A percentile compares a stretch with the other conserved stretches of the same genome.
These are phyloP conservation scores for Bovichtus diacanthus DNA, from an alignment of 2,797 vertebrate genomes.

Conservation along the genomic window DNA sequence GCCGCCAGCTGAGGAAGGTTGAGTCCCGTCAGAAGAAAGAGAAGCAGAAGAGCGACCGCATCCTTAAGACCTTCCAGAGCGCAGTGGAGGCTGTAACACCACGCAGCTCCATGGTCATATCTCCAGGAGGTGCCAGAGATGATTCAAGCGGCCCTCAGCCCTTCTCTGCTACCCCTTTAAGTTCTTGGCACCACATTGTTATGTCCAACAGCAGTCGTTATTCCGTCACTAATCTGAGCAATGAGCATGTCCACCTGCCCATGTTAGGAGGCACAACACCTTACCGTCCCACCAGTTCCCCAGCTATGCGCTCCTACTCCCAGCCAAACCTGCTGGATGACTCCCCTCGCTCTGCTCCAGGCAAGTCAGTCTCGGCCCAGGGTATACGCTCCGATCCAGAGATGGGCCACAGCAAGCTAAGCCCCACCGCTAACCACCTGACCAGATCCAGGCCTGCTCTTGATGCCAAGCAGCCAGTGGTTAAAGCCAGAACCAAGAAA, in stretches of 20 bases:
- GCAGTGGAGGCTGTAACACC: constrained; percentile 86
- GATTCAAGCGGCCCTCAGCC: constrained; percentile 80
- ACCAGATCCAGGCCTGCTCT: constrained; percentile 85
- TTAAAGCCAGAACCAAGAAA: constrained; percentile 74
- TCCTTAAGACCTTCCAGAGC: constrained; percentile 89
- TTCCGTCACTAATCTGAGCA: constrained; percentile 81
- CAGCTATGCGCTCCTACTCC: constrained; percentile 81
- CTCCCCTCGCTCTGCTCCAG: constrained; percentile 36
- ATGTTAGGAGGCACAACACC: constrained; percentile 53
- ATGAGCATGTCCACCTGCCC: constrained; percentile 79
- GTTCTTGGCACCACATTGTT: constrained; percentile 87
- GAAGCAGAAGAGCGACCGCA: constrained; percentile 87
- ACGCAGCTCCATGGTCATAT: constrained; percentile 85
- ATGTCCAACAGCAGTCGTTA: constrained; percentile 85
- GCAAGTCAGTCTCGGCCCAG: constrained; percentile 76
- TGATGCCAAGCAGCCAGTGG: constrained; percentile 50
- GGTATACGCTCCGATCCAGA: constrained; percentile 70
- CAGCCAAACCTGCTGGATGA: constrained; percentile 82
- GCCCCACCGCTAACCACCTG: constrained; percentile 73
- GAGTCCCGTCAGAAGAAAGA: constrained; percentile 90
- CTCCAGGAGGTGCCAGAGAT: constrained; percentile 79
- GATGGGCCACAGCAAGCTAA: constrained; percentile 70
- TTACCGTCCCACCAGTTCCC: constrained; percentile 69
- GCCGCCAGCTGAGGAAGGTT: constrained; percentile 83
- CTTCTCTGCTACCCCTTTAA: constrained; percentile 86